Evolutionary conservation across 2,113 vertebrate genomes (phyloP), one percentile per base, ranked within the genome.

Genomic region (Ictalurus furcatus): DNA sequence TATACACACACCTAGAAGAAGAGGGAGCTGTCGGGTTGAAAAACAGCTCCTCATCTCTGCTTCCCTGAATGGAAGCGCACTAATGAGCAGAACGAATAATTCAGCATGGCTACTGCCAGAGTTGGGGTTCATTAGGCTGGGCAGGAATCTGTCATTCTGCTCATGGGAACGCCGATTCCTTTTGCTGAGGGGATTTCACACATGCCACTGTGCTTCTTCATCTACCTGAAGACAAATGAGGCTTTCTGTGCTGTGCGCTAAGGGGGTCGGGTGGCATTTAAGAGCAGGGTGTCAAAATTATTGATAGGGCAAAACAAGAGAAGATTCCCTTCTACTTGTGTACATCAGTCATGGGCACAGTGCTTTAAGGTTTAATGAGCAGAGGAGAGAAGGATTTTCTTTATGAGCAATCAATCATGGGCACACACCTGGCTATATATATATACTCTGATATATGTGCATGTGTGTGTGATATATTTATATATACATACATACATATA

Each of bases 51-150:
- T 88, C 90, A 80, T 91, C 30, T 65, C 59, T 40, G 71, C 63
- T 30, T 85, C 90, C 74, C 63, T 90, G 76, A 91, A 82, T 88
- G 91, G 78, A 90, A 63, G 76, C 86, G 87, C 59, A 87, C 63
- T 92, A 93, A 93, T 93, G 88, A 92, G 92, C 93, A 90, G 88
- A 90, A 85, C 82, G 91, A 91, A 91, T 93, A 84, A 91, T 92
- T 92, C 87, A 74, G 84, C 84, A 84, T 84, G 78, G 84, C n/a
- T 28, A 87, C 85, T 83, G 89, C 19, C 63, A 58, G 88, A 54
- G 61, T 85, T 67, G 83, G 88, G 89, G 90, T 93, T 94, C 89
- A 93, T 93, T 92, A 93, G 83, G 83, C 85, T 67, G 74, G 88
- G 90, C 86, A 74, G 54, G 19, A 89, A 91, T 90, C 88, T 84